These are phyloP conservation scores for Callaeas wilsoni DNA, from an alignment of 2,113 vertebrate genomes.

Conservation along the genomic window DNA sequence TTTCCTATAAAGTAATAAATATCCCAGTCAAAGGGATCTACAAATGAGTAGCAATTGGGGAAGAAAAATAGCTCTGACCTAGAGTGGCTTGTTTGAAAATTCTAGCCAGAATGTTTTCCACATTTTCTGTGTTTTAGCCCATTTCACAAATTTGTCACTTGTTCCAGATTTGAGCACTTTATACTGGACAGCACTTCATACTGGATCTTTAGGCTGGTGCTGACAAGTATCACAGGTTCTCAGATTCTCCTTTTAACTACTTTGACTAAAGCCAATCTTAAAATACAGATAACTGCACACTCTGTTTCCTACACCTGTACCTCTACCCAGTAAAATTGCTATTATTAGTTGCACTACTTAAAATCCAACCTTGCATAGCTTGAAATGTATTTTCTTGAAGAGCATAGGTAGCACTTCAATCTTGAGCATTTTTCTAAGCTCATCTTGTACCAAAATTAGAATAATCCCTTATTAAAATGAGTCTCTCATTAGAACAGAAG, in stretches of 20 bases:
- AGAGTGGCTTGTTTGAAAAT: neutral
- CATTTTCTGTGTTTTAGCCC: neutral
- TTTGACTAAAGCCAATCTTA: neutral
- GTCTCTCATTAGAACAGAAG: neutral
- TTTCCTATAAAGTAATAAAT: neutral
- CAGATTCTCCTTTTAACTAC: neutral
- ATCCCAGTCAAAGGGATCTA: neutral
- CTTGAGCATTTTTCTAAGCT: neutral
- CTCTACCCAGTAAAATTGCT: neutral
- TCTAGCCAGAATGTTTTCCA: neutral
- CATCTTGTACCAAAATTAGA: neutral
- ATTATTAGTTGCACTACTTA: neutral
- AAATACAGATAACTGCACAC: neutral
- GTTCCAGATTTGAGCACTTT: neutral
- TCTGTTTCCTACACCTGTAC: neutral
- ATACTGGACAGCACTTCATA: neutral
- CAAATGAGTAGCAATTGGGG: neutral
- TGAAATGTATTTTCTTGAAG: neutral
- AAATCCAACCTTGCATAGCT: neutral
- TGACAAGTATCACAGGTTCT: neutral
- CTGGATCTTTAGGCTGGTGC: neutral
- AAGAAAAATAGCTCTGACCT: neutral
- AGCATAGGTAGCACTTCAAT: neutral
- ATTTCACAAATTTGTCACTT: neutral
- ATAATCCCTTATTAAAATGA: neutral